Base-by-base conservation (phyloP, 2,888 invertebrate species). In the Aproaerema taeniolella region DNA sequence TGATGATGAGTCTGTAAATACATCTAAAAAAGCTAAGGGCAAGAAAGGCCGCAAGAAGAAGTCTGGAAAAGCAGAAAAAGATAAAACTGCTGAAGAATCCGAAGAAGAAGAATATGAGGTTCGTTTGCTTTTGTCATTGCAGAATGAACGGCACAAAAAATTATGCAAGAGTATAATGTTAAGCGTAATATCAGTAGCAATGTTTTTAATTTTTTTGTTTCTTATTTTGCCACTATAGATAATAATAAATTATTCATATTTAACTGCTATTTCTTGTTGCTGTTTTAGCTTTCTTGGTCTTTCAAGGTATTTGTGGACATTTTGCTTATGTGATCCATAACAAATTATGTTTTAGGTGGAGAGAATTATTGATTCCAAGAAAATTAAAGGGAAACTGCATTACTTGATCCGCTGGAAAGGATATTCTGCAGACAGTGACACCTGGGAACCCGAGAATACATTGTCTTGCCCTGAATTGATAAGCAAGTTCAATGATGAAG, bases 371-470 rank as follows among this genome's bases (percentile, higher is more conserved):
- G 91, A 90, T 48, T 89, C 92, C 8, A 93, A 93, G 63, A 89
- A 86, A 32, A 89, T 91, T 6, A 90, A 89, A 56, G 92, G 93
- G 1, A 89, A 90, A 37, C 76, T 89, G 1, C 91, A 91, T 56
- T 94, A 91, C 62, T 74, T 92, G 25, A 92, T 94, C 26, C 89
- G 92, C 52, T 94, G 94, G 94, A 93, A 93, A 61, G 93, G 93
- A 0, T 94, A 93, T 52, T 85, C 85, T 41, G 87, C 90, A 33
- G 89, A 90, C 29, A 88, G 87, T 46, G 93, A 94, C 58, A 92
- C 92, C 0, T 94, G 94, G 94, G 93, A 93, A 61, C 90, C 91
- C 4, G 92, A 91, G 52, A 87, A 89, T 28, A 91, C 92, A 6
- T 66, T 94, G 0, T 91, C 90, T 40, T 94, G 94, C 61, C 88